A percentile compares a stretch with the other conserved stretches of the same genome.
Evolutionary conservation across 2,888 invertebrate species (phyloP).

Genomic region (Pantelozetes paolii): DNA sequence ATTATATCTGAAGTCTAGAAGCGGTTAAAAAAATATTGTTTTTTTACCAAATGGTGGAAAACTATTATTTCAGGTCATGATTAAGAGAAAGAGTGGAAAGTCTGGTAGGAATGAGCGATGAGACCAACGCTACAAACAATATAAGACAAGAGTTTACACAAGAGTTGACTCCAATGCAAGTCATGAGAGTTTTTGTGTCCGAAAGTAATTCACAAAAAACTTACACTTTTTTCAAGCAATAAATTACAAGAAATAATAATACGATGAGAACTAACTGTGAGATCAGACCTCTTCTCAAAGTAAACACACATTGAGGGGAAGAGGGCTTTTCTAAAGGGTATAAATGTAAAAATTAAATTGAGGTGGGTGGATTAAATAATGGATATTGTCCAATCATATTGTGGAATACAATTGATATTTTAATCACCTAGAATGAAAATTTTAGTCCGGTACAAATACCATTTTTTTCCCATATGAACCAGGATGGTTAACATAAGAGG

Average conservation of each 20-base stretch:
- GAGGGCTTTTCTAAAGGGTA: too few relatives aligned
- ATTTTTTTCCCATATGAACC: too few relatives aligned
- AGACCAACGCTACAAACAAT: neutral
- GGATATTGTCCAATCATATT: too few relatives aligned
- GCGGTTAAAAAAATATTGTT: neutral
- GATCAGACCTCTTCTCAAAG: neutral
- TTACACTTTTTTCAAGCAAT: constrained; percentile 3
- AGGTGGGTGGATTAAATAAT: too few relatives aligned
- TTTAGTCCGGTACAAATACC: neutral
- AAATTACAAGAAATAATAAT: neutral
- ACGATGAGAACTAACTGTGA: neutral
- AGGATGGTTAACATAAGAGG: too few relatives aligned
- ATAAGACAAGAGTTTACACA: constrained; percentile 27
- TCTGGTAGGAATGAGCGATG: neutral
- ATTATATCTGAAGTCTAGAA: neutral
- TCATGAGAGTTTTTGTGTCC: neutral
- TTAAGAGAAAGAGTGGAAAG: neutral
- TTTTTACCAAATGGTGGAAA: neutral
- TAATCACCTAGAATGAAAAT: too few relatives aligned
- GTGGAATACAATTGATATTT: too few relatives aligned
- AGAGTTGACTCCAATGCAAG: constrained; percentile 19
- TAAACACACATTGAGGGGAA: neutral
- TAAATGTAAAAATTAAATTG: too few relatives aligned
- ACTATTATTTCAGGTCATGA: neutral
- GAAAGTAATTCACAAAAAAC: constrained; percentile 8